Evolutionary conservation across 2,888 invertebrate species (phyloP), one percentile per base, ranked within the genome.

Genomic region (Drosophila subsilvestris): DNA sequence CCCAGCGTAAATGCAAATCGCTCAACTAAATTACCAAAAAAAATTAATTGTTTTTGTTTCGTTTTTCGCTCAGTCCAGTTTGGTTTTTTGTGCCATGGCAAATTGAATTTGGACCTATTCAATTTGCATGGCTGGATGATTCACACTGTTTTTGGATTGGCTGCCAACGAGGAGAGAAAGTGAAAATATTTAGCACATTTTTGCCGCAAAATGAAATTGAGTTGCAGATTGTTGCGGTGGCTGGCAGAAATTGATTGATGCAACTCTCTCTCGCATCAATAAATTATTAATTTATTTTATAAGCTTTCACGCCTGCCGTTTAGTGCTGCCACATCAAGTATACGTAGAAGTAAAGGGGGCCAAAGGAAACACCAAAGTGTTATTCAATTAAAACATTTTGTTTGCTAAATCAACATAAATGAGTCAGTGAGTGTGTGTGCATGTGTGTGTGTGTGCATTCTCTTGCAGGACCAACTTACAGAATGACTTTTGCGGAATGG

Each of bases 301-400:
- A 14, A 20, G 47, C 61, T 14, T 4, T 17, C n/a, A 8, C 51
- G n/a, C 45, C 6, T 6, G 25, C 25, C 22, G n/a, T 22, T 22
- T 4, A 22, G 22, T 3, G 0, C 25, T 7, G 37, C 37, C 37
- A 14, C 42, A 20, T 47, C 37, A 22, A 43, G 54, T 43, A 42
- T 49, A 43, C 55, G 55, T 29, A 43, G 12, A 29, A 55, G 65
- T 65, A 53, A 22, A 47, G 48, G 32, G 20, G 48, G 9, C 10
- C 43, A 42, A 22, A 61, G 18, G 37, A 55, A 74, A 53, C 53
- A 59, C 60, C 50, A 57, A 62, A 80, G 65, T 76, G 68, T 71
- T 82, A 67, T 85, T 82, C 62, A 82, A 83, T 85, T 87, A 85
- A 86, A 88, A 78, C 65, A 82, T 67, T 79, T 88, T 79, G 80